Percentiles rank a stretch among this genome's conserved stretches.
Conservation (phyloP, 2,797 vertebrate genomes). For the Oryzias sinensis region DNA sequence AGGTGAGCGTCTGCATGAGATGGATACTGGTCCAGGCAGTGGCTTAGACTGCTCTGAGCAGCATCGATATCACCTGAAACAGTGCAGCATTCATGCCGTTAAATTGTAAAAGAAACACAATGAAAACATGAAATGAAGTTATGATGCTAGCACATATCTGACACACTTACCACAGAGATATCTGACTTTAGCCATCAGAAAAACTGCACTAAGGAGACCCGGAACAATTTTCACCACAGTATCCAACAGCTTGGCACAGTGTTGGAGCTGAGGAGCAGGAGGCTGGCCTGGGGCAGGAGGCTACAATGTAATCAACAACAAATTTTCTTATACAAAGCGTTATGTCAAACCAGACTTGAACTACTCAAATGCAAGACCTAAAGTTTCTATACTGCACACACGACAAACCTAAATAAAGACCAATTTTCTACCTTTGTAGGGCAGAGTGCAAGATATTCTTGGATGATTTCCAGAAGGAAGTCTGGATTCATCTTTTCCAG, state of each 20-base stretch:
- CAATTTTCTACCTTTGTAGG: slow-evolving; percentile 83
- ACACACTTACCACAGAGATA: slow-evolving; percentile 86
- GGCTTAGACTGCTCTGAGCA: slow-evolving; percentile 85
- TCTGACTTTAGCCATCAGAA: slow-evolving; percentile 89
- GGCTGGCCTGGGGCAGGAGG: slow-evolving; percentile 83
- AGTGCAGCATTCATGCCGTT: slow-evolving; percentile 4
- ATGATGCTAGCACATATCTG: neutral
- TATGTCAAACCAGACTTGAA: neutral
- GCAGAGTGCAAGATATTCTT: slow-evolving; percentile 88
- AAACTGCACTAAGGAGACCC: slow-evolving; percentile 87
- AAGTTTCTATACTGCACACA: slow-evolving; percentile 7
- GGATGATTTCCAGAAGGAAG: slow-evolving; percentile 91
- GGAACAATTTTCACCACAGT: slow-evolving; percentile 89
- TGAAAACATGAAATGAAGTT: neutral
- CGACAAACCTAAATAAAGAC: neutral
- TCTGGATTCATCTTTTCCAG: slow-evolving; percentile 96
- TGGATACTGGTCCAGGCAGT: slow-evolving; percentile 87
- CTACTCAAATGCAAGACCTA: neutral
- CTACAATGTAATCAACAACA: slow-evolving; percentile 60
- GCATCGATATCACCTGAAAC: slow-evolving; percentile 85
- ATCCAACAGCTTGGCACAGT: slow-evolving; percentile 88
- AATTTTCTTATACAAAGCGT: neutral
- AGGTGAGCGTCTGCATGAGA: slow-evolving; percentile 90
- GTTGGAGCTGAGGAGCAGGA: slow-evolving; percentile 83
- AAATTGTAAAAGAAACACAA: neutral